Evolutionary conservation across 1,140 invertebrate species (phyloP), one percentile per base, ranked within the genome.

Genomic region (Lasioglossum albipes): DNA sequence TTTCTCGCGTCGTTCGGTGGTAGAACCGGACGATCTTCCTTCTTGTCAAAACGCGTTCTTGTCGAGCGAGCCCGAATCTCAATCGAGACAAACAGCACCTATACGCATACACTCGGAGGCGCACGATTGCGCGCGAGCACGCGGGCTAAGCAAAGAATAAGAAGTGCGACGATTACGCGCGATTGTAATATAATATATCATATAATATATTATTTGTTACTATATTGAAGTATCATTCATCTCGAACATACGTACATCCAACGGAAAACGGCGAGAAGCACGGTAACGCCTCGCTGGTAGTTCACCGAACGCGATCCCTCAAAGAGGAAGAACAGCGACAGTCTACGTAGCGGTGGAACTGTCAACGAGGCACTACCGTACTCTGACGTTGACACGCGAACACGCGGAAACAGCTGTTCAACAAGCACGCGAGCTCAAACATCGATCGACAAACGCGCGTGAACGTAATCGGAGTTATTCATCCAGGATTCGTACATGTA

Each of bases 1-100:
- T 65, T 41, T 20, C 7, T 71, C 81, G 84, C 78, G 85, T 83
- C 67, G 71, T 86, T 89, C 82, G 82, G 79, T 20, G 13, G 54
- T 65, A 18, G 12, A n/a, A 42, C 9, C 49, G 20, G 42, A 27
- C 62, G 36, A 62, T 84, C 86, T 89, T 89, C 80, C 84, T 86
- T 85, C 82, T 82, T 71, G 69, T 57, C 57, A 7, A 45, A 22
- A 49, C 73, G 75, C 82, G 83, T 80, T 84, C 65, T 83, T 75
- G 81, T 72, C n/a, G 57, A n/a, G 42, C 59, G n/a, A 70, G 41
- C 42, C n/a, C 27, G 42, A 6, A 31, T 16, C 4, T 72, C 49
- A 27, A 64, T 7, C 20, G 22, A 9, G 31, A 54, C 64, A 22
- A 16, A 64, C 27, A 36, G 27, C 27, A 49, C 12, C n/a, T 18